These are phyloP conservation scores for Thysanoteuthis rhombus DNA, from an alignment of 2,888 invertebrate species.

Conservation along the genomic window DNA sequence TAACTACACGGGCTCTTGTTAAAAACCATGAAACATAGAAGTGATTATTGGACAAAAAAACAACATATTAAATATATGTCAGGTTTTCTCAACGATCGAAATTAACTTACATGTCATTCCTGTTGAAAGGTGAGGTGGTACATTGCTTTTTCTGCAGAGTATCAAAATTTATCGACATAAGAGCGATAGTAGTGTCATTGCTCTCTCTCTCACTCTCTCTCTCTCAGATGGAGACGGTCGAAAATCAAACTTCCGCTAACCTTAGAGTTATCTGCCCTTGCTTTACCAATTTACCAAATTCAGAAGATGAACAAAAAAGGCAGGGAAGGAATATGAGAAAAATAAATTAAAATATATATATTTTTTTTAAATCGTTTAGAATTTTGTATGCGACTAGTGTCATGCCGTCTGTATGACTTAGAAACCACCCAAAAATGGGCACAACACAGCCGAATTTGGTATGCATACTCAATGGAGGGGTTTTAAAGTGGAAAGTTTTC, in stretches of 20 bases:
- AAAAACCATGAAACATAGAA: too few relatives aligned
- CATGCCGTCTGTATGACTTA: too few relatives aligned
- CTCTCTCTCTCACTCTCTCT: too few relatives aligned
- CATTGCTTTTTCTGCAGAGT: background rate
- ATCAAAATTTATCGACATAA: background rate
- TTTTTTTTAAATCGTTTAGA: too few relatives aligned
- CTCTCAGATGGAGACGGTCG: background rate
- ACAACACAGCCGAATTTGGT: too few relatives aligned
- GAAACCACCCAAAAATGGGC: too few relatives aligned
- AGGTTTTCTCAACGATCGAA: background rate
- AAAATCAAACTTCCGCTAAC: background rate
- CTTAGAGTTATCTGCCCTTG: background rate
- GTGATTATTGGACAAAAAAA: too few relatives aligned
- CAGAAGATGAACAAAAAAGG: background rate
- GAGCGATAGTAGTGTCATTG: background rate
- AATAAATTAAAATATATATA: too few relatives aligned
- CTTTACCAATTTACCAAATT: background rate
- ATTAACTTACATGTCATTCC: background rate
- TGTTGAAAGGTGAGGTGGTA: background rate
- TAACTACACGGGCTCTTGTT: too few relatives aligned
- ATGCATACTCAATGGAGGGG: too few relatives aligned
- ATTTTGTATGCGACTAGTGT: too few relatives aligned
- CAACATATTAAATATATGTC: background rate
- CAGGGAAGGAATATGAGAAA: background rate
- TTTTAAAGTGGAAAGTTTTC: too few relatives aligned